A percentile compares a stretch with the other conserved stretches of the same genome.
These are phyloP conservation scores for Galerucella calmariensis DNA, from an alignment of 2,888 invertebrate genomes.

Conservation along the genomic window DNA sequence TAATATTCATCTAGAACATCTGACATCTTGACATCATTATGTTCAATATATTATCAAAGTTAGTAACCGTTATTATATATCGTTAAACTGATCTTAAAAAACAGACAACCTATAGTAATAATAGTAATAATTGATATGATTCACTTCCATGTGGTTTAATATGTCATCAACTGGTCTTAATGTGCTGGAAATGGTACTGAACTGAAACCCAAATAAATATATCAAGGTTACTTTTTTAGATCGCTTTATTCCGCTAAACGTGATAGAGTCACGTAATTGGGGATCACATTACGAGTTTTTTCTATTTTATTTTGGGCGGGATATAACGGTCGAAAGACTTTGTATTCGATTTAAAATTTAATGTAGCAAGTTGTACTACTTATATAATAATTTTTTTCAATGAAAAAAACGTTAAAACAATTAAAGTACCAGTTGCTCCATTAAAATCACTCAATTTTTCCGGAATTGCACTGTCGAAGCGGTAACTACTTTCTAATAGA, in stretches of 20 bases:
- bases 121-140: slow-evolving; percentile 4
- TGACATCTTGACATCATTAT: slow-evolving; percentile 6
- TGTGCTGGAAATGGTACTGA: background rate
- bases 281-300: background rate
- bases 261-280: background rate
- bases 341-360: background rate
- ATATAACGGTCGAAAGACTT: background rate
- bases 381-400: background rate
- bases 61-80: background rate
- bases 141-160: slow-evolving; percentile 1
- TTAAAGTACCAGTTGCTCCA: background rate
- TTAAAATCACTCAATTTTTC: background rate
- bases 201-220: background rate
- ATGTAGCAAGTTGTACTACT: background rate
- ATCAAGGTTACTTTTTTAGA: background rate
- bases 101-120: background rate
- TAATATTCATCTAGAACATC: background rate
- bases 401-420: background rate
- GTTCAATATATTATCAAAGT: background rate
- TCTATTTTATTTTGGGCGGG: background rate
- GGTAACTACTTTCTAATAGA: background rate
- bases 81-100: background rate
- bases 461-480: background rate
- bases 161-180: background rate
- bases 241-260: background rate